These are phyloP conservation scores for Anniella stebbinsi DNA, from an alignment of 2,797 vertebrate species.

Conservation along the genomic window DNA sequence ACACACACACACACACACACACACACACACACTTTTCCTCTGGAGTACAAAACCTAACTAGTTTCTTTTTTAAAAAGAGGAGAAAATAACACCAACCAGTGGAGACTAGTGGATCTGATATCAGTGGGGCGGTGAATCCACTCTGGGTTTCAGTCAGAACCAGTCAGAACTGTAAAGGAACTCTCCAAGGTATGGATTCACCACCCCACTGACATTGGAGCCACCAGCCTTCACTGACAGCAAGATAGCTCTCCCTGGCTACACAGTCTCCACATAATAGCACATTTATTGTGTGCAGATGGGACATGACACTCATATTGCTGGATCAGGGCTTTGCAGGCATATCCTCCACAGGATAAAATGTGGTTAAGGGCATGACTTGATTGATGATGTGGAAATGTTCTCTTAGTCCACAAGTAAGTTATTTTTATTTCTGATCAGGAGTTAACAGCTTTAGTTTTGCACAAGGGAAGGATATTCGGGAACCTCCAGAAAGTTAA, in stretches of 20 bases:
- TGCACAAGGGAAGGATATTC: constrained; percentile 37
- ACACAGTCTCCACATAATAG: background rate
- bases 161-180: too few species aligned
- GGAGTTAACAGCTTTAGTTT: constrained; percentile 16
- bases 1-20: background rate
- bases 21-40: background rate
- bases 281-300: background rate
- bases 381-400: constrained; percentile 5
- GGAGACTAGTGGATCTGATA: too few species aligned
- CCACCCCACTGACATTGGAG: too few species aligned
- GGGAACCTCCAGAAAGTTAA: constrained; percentile 17
- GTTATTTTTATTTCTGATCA: constrained; percentile 28
- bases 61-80: background rate
- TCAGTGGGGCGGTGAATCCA: too few species aligned
- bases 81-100: background rate
- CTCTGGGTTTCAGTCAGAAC: too few species aligned
- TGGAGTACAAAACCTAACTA: background rate
- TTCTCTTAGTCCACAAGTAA: constrained; percentile 10
- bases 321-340: background rate
- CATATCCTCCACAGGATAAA: background rate
- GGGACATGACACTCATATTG: background rate
- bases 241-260: background rate
- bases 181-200: too few species aligned
- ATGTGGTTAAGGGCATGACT: background rate
- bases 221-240: too few species aligned